Percentiles rank a stretch among this genome's conserved stretches.
Evolutionary conservation across 1,140 invertebrate species (phyloP).

Genomic region (Drosophila arizonae): DNA sequence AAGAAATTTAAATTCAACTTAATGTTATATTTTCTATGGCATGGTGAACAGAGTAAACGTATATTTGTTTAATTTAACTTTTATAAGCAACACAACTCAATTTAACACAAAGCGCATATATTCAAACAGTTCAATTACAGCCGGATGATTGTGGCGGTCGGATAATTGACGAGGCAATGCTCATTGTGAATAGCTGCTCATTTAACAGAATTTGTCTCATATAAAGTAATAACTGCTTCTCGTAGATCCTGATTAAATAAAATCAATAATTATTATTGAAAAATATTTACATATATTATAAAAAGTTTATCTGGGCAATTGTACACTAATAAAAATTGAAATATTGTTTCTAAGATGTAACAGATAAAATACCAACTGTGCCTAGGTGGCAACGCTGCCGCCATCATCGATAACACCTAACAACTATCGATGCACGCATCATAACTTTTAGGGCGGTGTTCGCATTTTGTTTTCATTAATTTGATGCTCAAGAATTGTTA

Average conservation of each 20-base stretch:
- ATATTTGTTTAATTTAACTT: too few relatives aligned
- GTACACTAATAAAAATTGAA: background rate
- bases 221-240: background rate
- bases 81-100: too few relatives aligned
- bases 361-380: background rate
- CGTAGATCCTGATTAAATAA: background rate
- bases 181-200: background rate
- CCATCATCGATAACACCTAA: conserved; percentile 20
- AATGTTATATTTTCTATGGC: background rate
- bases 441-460: conserved; percentile 60
- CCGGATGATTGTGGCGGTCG: conserved; percentile 1
- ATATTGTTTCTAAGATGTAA: background rate
- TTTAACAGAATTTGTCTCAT: background rate
- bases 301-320: too few relatives aligned
- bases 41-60: too few relatives aligned
- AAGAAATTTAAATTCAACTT: background rate
- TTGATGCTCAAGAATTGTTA: conserved; percentile 17
- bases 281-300: too few relatives aligned
- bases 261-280: too few relatives aligned
- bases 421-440: conserved; percentile 46
- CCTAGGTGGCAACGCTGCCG: background rate
- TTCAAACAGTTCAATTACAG: background rate
- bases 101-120: background rate
- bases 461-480: conserved; percentile 57
- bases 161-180: background rate